phyloP scores from a whole-genome alignment of 2,888 invertebrate species.

The Trachelus tabidus region DNA sequence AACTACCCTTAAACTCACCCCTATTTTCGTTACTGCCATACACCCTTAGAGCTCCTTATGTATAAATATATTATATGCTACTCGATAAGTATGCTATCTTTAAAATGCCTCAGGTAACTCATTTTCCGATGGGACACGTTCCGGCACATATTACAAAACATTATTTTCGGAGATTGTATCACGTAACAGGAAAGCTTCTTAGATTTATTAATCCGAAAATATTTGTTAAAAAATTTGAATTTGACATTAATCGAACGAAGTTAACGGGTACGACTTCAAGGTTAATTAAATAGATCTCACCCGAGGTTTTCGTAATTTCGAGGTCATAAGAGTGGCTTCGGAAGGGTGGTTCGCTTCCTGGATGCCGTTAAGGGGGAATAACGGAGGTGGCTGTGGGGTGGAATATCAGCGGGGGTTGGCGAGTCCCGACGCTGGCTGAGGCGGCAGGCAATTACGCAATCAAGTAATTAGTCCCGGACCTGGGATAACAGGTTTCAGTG shows the following conservation, averaged over 20 bases:
- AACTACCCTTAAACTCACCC: constrained; percentile 16
- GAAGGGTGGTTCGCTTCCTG: background rate
- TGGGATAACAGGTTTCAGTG: constrained; percentile 52
- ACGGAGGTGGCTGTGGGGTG: constrained; percentile 29
- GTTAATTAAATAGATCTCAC: background rate
- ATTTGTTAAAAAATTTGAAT: background rate
- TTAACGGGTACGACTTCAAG: background rate
- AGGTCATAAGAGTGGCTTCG: background rate
- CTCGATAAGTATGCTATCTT: background rate
- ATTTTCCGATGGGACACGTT: background rate
- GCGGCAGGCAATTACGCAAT: constrained; percentile 62
- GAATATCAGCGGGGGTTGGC: constrained; percentile 50
- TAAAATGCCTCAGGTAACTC: background rate
- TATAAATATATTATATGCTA: constrained; percentile 38
- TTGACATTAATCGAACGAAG: background rate
- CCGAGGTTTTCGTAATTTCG: background rate
- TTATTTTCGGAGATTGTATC: background rate
- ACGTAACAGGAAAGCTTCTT: too few relatives aligned
- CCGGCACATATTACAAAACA: background rate
- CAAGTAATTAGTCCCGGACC: constrained; percentile 64
- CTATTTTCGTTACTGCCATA: constrained; percentile 15
- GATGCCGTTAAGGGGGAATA: background rate
- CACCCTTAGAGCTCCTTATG: constrained; percentile 38
- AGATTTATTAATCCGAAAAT: too few relatives aligned
- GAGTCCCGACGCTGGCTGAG: constrained; percentile 42